phyloP scores from a whole-genome alignment of 2,113 vertebrate genomes.

The Caloenas nicobarica region DNA sequence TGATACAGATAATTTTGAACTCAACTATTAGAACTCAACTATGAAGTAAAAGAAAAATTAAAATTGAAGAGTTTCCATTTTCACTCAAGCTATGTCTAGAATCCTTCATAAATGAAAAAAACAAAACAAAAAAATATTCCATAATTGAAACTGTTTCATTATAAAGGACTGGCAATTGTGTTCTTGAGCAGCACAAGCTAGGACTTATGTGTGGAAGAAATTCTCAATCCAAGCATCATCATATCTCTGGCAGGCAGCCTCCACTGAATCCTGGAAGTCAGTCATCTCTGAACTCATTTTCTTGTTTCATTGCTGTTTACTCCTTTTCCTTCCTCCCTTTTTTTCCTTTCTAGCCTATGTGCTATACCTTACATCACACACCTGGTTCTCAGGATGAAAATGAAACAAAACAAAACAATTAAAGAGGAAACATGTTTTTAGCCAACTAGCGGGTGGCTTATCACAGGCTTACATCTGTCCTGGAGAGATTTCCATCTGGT shows the following conservation, averaged over 20 bases:
- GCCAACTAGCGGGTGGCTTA: not conserved
- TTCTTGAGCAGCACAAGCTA: not conserved
- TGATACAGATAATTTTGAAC: not conserved
- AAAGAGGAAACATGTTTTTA: not conserved
- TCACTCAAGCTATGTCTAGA: not conserved
- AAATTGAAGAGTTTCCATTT: not conserved
- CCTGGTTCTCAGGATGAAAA: not conserved
- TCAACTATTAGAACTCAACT: not conserved
- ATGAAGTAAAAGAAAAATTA: not conserved
- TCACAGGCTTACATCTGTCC: not conserved
- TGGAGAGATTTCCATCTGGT: not conserved
- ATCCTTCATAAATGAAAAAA: not conserved
- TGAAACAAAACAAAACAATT: not conserved
- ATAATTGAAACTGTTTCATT: not conserved
- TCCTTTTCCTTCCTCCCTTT: not conserved
- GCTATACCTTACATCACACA: not conserved
- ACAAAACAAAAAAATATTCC: not conserved
- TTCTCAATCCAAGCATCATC: rapidly evolving
- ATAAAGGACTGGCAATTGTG: not conserved
- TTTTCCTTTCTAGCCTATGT: not conserved
- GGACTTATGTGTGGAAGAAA: not conserved
- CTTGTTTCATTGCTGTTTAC: not conserved
- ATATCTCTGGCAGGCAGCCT: not conserved
- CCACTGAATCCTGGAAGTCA: not conserved
- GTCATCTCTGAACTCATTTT: not conserved